Evolutionary conservation across 2,888 invertebrate species (phyloP).

Genomic region (Tetramorium bicarinatum): DNA sequence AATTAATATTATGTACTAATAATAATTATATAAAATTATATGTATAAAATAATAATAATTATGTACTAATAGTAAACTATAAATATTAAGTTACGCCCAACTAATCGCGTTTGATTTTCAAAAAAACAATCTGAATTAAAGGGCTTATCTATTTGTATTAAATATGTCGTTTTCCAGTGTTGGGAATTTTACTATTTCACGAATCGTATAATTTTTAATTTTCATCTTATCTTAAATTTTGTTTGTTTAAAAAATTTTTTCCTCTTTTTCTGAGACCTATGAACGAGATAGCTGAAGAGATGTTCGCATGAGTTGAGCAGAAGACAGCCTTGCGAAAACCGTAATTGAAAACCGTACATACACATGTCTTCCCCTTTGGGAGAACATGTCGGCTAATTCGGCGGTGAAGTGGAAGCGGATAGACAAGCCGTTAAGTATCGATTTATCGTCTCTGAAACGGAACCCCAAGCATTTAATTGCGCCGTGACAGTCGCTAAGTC

Average conservation of each 20-base stretch:
- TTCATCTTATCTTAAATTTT: not conserved
- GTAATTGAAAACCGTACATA: conserved; percentile 43
- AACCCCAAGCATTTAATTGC: conserved; percentile 57
- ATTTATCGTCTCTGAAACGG: conserved; percentile 59
- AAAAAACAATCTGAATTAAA: conserved; percentile 2
- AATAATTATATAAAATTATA: too few relatives aligned
- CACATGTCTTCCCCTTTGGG: conserved; percentile 31
- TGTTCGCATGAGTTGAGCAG: conserved; percentile 18
- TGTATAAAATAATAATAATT: too few relatives aligned
- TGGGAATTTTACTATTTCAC: not conserved
- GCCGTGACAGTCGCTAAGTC: conserved; percentile 44
- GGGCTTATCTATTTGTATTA: not conserved
- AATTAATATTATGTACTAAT: too few relatives aligned
- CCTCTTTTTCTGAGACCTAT: not conserved
- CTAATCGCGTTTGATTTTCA: not conserved
- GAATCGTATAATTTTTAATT: not conserved
- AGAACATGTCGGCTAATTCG: conserved; percentile 38
- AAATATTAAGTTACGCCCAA: not conserved
- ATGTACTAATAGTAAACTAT: too few relatives aligned
- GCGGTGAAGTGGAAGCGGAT: conserved; percentile 47
- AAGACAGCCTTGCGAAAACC: conserved; percentile 17
- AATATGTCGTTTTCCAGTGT: not conserved
- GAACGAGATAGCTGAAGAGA: not conserved
- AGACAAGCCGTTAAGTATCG: conserved; percentile 58
- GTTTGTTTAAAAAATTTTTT: not conserved